phyloP scores from a whole-genome alignment of 2,797 vertebrate species.

The Menidia menidia region DNA sequence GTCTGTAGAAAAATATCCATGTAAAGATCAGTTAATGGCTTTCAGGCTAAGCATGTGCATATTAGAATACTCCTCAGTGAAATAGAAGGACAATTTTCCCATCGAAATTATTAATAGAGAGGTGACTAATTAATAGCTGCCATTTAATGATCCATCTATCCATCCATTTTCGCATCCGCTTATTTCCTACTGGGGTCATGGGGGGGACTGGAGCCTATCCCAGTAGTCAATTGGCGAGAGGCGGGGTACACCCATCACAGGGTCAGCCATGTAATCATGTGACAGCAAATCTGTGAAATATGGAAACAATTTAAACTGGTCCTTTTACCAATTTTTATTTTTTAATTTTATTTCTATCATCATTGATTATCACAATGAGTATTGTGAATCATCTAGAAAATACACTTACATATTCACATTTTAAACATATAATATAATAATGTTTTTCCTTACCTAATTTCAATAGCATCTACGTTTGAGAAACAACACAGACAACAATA shows the following conservation, averaged over 20 bases:
- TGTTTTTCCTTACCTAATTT: too few species aligned
- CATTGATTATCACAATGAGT: background rate
- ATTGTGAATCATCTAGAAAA: background rate
- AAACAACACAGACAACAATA: too few species aligned
- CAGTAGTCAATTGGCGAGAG: too few species aligned
- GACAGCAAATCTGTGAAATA: background rate
- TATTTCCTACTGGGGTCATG: too few species aligned
- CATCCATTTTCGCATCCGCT: too few species aligned
- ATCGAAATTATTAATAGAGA: slow-evolving; percentile 5
- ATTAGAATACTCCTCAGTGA: background rate
- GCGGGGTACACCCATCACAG: too few species aligned
- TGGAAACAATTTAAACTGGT: too few species aligned
- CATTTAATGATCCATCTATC: background rate
- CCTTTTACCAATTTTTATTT: too few species aligned
- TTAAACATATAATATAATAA: too few species aligned
- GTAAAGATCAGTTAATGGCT: background rate
- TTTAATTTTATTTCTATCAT: background rate
- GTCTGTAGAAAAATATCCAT: slow-evolving; percentile 1
- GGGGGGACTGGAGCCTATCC: too few species aligned
- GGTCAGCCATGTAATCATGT: too few species aligned
- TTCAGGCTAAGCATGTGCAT: background rate
- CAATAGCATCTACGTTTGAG: too few species aligned
- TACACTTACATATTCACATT: background rate
- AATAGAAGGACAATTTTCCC: slow-evolving; percentile 1
- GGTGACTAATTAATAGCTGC: slow-evolving; percentile 1